Conservation (phyloP, 1,140 invertebrate species). For the Metaphire vulgaris region DNA sequence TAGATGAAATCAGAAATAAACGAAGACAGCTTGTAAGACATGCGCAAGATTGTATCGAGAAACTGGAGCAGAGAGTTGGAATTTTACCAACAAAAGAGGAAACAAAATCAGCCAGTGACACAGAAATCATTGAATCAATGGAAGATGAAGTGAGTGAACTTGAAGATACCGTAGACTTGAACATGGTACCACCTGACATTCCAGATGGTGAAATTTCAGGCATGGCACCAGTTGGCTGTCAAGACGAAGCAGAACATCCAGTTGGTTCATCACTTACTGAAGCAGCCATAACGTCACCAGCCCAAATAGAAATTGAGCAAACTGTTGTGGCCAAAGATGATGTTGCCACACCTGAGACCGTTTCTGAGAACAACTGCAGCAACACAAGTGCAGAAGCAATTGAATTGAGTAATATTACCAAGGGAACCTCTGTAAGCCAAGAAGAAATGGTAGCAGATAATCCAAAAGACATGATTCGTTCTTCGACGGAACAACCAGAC, state of each 20-base stretch:
- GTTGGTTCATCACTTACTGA: too few relatives aligned
- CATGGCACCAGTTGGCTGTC: background rate
- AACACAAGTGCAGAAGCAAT: too few relatives aligned
- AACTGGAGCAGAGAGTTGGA: background rate
- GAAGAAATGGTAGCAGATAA: too few relatives aligned
- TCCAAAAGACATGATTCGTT: too few relatives aligned
- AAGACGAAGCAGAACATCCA: background rate
- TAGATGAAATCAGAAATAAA: conserved; percentile 75
- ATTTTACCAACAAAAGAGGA: background rate
- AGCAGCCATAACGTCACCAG: too few relatives aligned
- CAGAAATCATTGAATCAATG: background rate
- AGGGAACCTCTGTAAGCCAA: too few relatives aligned
- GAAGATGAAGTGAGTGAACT: background rate
- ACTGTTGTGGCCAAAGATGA: too few relatives aligned
- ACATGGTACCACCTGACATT: background rate
- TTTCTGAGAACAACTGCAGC: too few relatives aligned
- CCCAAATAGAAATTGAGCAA: too few relatives aligned
- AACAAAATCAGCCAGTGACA: background rate
- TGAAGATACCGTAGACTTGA: background rate
- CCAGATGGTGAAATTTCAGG: background rate
- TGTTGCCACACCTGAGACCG: too few relatives aligned
- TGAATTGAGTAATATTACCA: too few relatives aligned
- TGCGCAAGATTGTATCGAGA: background rate
- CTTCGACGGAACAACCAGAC: too few relatives aligned
- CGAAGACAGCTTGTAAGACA: conserved; percentile 74